A percentile compares a stretch with the other conserved stretches of the same genome.
phyloP scores from a whole-genome alignment of 1,140 invertebrate species.

The Camponotus floridanus region DNA sequence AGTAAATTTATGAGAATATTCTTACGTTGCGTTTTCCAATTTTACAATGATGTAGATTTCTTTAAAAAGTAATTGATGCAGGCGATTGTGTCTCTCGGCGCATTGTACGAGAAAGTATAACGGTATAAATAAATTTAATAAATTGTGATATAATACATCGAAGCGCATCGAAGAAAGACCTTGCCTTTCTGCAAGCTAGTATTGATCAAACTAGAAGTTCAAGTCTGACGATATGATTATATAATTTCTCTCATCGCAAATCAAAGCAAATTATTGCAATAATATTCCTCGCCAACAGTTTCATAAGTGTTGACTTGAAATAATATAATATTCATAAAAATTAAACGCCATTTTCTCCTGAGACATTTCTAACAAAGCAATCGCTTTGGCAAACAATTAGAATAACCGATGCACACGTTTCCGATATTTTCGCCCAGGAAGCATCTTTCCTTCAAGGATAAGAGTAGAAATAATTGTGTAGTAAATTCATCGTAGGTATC shows the following conservation, averaged over 20 bases:
- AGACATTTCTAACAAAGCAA: background rate
- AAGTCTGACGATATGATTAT: background rate
- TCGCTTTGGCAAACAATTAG: background rate
- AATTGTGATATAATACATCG: background rate
- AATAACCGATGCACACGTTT: background rate
- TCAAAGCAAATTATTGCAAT: background rate
- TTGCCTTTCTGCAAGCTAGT: background rate
- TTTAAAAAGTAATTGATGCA: background rate
- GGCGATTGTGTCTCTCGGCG: background rate
- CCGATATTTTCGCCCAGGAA: background rate
- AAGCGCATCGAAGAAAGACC: background rate
- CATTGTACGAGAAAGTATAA: background rate
- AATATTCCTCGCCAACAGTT: background rate
- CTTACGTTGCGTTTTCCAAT: too few relatives aligned
- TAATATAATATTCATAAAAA: background rate
- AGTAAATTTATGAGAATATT: background rate
- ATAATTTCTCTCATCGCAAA: background rate
- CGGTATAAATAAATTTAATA: background rate
- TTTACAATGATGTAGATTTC: background rate
- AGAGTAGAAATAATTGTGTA: background rate
- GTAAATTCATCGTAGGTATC: background rate
- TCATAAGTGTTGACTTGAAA: background rate
- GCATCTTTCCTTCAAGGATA: background rate
- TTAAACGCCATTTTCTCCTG: background rate
- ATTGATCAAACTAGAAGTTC: background rate